phyloP scores from a whole-genome alignment of 2,888 invertebrate genomes.

The Ganaspis brasiliensis region DNA sequence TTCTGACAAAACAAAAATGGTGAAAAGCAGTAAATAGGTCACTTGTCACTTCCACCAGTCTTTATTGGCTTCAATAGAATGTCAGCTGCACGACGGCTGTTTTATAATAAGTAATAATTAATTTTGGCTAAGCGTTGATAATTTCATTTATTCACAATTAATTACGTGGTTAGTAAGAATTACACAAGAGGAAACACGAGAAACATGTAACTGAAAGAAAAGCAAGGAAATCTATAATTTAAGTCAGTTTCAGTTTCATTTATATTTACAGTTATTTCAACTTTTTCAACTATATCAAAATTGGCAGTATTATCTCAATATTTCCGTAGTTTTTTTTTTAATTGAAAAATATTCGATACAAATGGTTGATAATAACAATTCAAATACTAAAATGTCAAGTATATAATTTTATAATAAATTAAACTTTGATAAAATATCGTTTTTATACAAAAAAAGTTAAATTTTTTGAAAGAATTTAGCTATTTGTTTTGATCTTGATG shows the following conservation, averaged over 20 bases:
- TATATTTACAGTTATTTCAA: no score
- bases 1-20: constrained; percentile 11
- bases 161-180: not conserved
- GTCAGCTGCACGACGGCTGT: constrained; percentile 27
- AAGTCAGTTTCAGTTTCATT: no score
- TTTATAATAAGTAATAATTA: constrained; percentile 2
- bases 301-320: no score
- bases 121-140: constrained; percentile 2
- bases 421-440: no score
- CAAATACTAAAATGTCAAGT: no score
- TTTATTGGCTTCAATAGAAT: constrained; percentile 11
- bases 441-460: no score
- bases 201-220: not conserved
- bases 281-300: no score
- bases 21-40: constrained; percentile 31
- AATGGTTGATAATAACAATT: no score
- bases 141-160: not conserved
- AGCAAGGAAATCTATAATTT: not conserved
- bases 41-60: constrained; percentile 35
- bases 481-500: not conserved
- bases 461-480: no score
- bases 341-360: no score
- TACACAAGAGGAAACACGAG: not conserved
- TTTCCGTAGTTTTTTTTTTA: no score
- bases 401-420: no score